phyloP scores from a whole-genome alignment of 2,113 vertebrate genomes.

The Etia nguti region DNA sequence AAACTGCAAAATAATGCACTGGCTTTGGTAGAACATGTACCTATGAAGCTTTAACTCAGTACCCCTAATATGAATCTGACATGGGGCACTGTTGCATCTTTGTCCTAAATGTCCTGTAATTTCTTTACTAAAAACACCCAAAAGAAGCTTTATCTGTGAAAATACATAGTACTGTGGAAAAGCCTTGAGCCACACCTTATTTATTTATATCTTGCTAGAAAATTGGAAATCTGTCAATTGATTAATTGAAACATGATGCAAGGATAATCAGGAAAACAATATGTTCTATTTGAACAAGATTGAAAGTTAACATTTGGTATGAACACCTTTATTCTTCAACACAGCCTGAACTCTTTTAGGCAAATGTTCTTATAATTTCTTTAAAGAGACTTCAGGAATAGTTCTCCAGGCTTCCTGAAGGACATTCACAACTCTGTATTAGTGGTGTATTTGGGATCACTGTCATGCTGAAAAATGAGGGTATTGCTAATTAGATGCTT shows the following conservation, averaged over 20 bases:
- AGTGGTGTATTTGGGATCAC: background rate
- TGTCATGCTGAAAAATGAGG: background rate
- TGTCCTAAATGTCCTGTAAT: background rate
- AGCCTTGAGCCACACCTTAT: background rate
- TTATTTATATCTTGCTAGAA: background rate
- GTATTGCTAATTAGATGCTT: background rate
- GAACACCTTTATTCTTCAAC: background rate
- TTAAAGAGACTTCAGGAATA: background rate
- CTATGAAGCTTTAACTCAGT: background rate
- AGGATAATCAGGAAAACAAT: background rate
- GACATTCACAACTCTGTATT: background rate
- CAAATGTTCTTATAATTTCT: background rate
- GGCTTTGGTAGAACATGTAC: background rate
- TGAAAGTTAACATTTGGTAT: background rate
- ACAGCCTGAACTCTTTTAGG: background rate
- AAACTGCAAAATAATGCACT: background rate
- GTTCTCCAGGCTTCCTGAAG: background rate
- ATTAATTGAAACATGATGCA: background rate
- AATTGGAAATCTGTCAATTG: background rate
- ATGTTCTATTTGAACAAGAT: background rate
- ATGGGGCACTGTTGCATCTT: background rate
- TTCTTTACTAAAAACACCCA: background rate
- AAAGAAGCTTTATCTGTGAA: background rate
- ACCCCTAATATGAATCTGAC: background rate
- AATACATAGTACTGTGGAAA: background rate